Percentiles rank a stretch among this genome's conserved stretches.
Conservation (phyloP, 1,140 invertebrate species). For the Aphaenogaster ashmeadi region DNA sequence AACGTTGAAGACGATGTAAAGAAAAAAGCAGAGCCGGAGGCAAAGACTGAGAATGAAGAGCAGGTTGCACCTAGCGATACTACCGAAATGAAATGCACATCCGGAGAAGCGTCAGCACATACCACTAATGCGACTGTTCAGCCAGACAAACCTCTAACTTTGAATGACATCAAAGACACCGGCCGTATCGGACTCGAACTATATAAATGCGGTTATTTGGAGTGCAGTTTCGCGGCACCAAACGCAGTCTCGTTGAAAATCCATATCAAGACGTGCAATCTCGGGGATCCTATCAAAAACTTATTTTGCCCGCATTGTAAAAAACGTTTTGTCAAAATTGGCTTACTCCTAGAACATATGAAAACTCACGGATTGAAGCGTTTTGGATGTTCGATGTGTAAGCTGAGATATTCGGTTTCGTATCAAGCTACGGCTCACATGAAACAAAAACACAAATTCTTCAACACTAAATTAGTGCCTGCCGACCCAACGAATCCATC, state of each 20-base stretch:
- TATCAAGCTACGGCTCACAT: slow-evolving; percentile 87
- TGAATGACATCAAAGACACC: slow-evolving; percentile 84
- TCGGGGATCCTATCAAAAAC: slow-evolving; percentile 69
- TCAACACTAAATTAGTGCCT: slow-evolving; percentile 84
- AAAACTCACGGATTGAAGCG: slow-evolving; percentile 87
- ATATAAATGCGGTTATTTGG: slow-evolving; percentile 87
- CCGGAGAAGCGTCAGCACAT: background rate
- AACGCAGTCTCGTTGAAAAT: slow-evolving; percentile 82
- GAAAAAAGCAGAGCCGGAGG: slow-evolving; percentile 3
- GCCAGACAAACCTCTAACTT: slow-evolving; percentile 67
- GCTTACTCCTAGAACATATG: slow-evolving; percentile 85
- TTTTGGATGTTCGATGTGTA: slow-evolving; percentile 88
- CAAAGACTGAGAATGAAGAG: slow-evolving; percentile 34
- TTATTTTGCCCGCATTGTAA: slow-evolving; percentile 87
- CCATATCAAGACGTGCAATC: slow-evolving; percentile 86
- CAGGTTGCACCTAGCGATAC: background rate
- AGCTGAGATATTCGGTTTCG: slow-evolving; percentile 83
- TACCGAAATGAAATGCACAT: slow-evolving; percentile 20
- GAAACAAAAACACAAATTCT: slow-evolving; percentile 87
- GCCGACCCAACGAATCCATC: slow-evolving; percentile 87
- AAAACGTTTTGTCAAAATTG: slow-evolving; percentile 82
- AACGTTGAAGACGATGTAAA: background rate
- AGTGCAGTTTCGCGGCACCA: slow-evolving; percentile 80
- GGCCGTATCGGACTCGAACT: slow-evolving; percentile 84
- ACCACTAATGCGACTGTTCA: slow-evolving; percentile 31